Conservation (phyloP, 2,113 vertebrate genomes). For the Onychostoma macrolepis region DNA sequence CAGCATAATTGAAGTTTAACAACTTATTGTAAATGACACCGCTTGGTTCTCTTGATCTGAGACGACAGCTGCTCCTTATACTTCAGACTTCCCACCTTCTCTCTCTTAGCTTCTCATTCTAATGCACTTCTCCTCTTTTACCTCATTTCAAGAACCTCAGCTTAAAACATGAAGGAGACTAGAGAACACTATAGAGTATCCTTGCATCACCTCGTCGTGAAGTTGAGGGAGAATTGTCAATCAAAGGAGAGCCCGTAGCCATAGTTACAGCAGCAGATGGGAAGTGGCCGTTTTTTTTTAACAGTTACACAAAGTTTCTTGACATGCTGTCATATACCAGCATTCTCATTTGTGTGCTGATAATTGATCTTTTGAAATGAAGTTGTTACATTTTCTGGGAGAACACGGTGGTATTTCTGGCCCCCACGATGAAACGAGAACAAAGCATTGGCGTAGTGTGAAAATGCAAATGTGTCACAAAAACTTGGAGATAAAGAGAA, state of each 20-base stretch:
- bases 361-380: slow-evolving; percentile 41
- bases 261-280: slow-evolving; percentile 39
- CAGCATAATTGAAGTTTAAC: slow-evolving; percentile 47
- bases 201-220: slow-evolving; percentile 16
- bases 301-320: slow-evolving; percentile 9
- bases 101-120: slow-evolving; percentile 23
- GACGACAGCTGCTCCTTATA: slow-evolving; percentile 17
- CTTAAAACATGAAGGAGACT: slow-evolving; percentile 33
- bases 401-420: not conserved
- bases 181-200: not conserved
- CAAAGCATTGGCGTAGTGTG: slow-evolving; percentile 22
- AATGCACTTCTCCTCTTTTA: slow-evolving; percentile 25
- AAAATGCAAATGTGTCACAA: slow-evolving; percentile 49
- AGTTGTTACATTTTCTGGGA: slow-evolving; percentile 18
- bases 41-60: slow-evolving; percentile 30
- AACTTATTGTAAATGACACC: slow-evolving; percentile 37
- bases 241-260: slow-evolving; percentile 27
- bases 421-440: slow-evolving; percentile 24
- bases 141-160: not conserved
- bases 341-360: slow-evolving; percentile 34
- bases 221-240: slow-evolving; percentile 37
- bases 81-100: not conserved
- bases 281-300: slow-evolving; percentile 24
- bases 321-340: slow-evolving; percentile 30
- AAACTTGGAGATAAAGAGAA: slow-evolving; percentile 28